Evolutionary conservation across 2,113 vertebrate genomes (phyloP).

Genomic region (Elaphurus davidianus): DNA sequence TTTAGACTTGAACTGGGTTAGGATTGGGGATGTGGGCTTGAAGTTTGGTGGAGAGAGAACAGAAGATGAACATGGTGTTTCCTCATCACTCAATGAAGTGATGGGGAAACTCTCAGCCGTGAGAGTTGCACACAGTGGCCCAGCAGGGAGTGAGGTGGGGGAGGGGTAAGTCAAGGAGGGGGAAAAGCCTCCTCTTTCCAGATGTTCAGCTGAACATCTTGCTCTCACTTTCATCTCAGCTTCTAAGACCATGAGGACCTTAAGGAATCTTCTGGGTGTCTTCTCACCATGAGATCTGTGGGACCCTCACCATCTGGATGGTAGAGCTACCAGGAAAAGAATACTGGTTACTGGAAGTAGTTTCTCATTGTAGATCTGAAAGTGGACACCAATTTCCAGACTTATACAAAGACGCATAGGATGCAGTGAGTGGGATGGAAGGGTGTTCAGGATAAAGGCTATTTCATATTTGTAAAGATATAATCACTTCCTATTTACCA

Average conservation of each 20-base stretch:
- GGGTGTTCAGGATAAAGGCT: not conserved
- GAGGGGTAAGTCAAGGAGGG: not conserved
- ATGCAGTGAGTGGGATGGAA: too few relatives aligned
- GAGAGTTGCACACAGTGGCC: not conserved
- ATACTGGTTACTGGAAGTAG: not conserved
- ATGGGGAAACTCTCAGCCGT: not conserved
- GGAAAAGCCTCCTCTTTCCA: not conserved
- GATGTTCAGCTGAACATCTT: not conserved
- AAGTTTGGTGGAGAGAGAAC: not conserved
- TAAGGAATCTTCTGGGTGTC: not conserved
- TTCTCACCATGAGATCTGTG: not conserved
- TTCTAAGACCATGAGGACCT: not conserved
- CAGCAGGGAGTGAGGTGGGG: accelerated
- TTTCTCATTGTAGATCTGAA: not conserved
- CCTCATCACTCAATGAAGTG: not conserved
- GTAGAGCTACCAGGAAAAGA: not conserved
- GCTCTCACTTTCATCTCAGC: not conserved
- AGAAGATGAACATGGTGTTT: not conserved
- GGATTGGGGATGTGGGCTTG: not conserved
- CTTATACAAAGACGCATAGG: not conserved
- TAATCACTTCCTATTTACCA: not conserved
- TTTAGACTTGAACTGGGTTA: not conserved
- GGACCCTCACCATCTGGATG: not conserved
- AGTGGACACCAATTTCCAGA: not conserved
- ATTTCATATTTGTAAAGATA: not conserved